Percentiles rank a stretch among this genome's conserved stretches.
phyloP scores from a whole-genome alignment of 2,797 vertebrate genomes.

The Rhinella marina region DNA sequence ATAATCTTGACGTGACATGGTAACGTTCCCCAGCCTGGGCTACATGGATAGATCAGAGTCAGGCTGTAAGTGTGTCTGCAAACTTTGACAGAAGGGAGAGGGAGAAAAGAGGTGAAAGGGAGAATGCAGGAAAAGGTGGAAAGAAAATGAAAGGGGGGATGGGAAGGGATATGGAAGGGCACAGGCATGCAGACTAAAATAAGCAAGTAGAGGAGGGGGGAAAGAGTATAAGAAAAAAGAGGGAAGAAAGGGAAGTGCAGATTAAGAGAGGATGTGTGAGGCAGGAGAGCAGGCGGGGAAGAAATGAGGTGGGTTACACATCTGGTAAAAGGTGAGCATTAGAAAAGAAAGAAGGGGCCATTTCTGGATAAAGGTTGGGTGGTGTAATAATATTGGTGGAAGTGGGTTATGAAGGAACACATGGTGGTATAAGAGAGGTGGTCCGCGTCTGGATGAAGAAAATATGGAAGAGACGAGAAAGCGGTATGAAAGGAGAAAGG shows the following conservation, averaged over 20 bases:
- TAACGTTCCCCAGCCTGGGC: slow-evolving; percentile 28
- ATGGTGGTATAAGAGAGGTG: background rate
- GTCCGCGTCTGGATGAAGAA: background rate
- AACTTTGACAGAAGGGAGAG: slow-evolving; percentile 13
- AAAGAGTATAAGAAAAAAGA: background rate
- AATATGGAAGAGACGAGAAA: background rate
- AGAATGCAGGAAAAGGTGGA: background rate
- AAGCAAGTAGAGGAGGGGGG: background rate
- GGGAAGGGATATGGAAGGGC: background rate
- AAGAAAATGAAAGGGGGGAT: background rate
- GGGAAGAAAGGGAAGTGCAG: background rate
- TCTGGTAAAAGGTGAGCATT: background rate
- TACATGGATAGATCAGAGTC: slow-evolving; percentile 30
- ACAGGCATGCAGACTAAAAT: background rate
- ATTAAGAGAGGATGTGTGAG: background rate
- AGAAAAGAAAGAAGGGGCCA: background rate
- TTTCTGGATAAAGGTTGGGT: background rate
- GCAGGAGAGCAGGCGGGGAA: background rate
- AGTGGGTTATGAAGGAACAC: background rate
- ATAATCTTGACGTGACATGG: slow-evolving; percentile 26
- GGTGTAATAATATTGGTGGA: too few species aligned
- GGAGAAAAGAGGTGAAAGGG: background rate
- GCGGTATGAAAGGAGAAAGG: background rate
- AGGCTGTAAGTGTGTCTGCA: slow-evolving; percentile 27
- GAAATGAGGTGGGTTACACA: background rate